A percentile compares a stretch with the other conserved stretches of the same genome.
Evolutionary conservation across 1,140 invertebrate species (phyloP).

Genomic region (Apocrypta bakeri): DNA sequence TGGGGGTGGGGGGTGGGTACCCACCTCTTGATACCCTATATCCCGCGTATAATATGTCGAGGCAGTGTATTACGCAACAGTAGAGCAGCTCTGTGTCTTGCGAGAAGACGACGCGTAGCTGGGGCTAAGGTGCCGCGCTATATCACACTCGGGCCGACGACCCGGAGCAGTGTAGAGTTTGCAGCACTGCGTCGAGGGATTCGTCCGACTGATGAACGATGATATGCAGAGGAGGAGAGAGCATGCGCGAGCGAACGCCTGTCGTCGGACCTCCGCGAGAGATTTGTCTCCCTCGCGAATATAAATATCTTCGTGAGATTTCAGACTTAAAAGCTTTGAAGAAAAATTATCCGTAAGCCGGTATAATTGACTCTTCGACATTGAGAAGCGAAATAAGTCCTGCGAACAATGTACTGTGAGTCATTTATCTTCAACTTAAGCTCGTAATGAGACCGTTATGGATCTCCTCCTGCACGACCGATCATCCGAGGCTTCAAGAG

Average conservation of each 20-base stretch:
- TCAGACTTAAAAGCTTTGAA: too few relatives aligned
- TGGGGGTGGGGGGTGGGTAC: too few relatives aligned
- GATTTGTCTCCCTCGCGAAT: neutral
- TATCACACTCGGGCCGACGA: neutral
- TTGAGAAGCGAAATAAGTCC: neutral
- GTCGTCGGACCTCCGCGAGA: neutral
- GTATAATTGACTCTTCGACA: too few relatives aligned
- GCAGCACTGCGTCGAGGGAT: neutral
- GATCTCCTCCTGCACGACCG: neutral
- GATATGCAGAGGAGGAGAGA: neutral
- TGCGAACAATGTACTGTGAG: neutral
- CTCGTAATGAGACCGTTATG: slow-evolving; percentile 50
- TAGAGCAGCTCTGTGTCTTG: slow-evolving; percentile 2
- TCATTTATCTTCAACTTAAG: neutral
- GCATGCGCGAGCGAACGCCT: neutral
- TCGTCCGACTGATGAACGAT: slow-evolving; percentile 3
- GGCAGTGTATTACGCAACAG: slow-evolving; percentile 23
- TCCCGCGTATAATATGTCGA: slow-evolving; percentile 1
- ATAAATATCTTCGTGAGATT: too few relatives aligned
- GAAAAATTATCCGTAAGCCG: too few relatives aligned
- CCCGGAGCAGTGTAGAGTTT: neutral
- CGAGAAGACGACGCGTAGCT: neutral
- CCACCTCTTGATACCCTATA: neutral
- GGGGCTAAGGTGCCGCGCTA: neutral
- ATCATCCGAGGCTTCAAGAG: slow-evolving; percentile 23